Base-by-base conservation (phyloP, 1,140 invertebrate genomes). In the Chironomus tepperi region DNA sequence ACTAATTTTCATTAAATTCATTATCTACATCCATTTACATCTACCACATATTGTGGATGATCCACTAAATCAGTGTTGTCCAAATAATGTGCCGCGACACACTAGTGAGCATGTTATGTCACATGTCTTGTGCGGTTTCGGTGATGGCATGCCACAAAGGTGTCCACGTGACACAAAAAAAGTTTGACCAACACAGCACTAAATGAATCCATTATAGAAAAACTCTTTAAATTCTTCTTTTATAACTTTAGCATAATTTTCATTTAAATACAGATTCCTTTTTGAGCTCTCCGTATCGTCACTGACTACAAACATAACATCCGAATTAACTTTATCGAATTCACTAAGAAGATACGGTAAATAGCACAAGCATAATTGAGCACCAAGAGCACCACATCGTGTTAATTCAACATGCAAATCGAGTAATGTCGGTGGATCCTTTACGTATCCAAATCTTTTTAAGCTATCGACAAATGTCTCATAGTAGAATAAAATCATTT, bases 201-300 rank as follows among this genome's bases (percentile, higher is more conserved):
- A 57, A 15, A 57, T 57, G 15, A 57, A 57, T 12, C 47, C 47
- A n/a, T 57, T 57, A 15, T 57, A 57, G 12, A 12, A 57, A 15
- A 57, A 57, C 47, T 57, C 47, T 57, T 57, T n/a, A 15, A 57
- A 57, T n/a, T 57, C 47, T 15, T 57, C 47, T 57, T 15, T 57
- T n/a, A 57, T 57, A 3, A 57, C 47, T 57, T 57, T n/a, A 15
- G n/a, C 47, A 57, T n/a, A 57, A n/a, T 57, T n/a, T 57, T 57
- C n/a, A n/a, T n/a, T 57, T 15, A 57, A 57, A 15, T 57, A 57
- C 3, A 57, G 15, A 5, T n/a, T 12, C 5, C 47, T 12, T 15
- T 57, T 57, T 57, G 47, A 57, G 47, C 47, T 57, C n/a, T 57
- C 47, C n/a, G 47, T 57, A n/a, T 57, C 47, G n/a, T 57, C 47